These are phyloP conservation scores for Apocheima hispidaria DNA, from an alignment of 2,888 invertebrate genomes.

Conservation along the genomic window DNA sequence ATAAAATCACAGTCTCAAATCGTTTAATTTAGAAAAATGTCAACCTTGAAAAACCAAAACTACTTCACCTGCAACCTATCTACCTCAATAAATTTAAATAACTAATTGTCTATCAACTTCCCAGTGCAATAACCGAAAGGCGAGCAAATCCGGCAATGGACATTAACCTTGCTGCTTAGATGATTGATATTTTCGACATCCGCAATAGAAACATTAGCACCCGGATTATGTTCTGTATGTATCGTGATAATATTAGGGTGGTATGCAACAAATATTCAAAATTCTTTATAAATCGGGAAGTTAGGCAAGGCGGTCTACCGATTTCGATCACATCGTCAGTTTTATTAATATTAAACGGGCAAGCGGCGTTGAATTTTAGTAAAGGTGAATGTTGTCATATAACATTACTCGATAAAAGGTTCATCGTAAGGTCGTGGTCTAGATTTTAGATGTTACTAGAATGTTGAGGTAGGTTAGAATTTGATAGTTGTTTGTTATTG, in stretches of 20 bases:
- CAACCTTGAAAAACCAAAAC: not conserved
- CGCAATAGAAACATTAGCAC: conserved; percentile 6
- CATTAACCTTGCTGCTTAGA: conserved; percentile 21
- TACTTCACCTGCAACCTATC: not conserved
- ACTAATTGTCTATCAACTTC: conserved; percentile 3
- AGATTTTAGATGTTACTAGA: too few relatives aligned
- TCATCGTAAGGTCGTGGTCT: too few relatives aligned
- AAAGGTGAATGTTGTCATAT: too few relatives aligned
- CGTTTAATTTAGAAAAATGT: not conserved
- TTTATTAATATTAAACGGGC: too few relatives aligned
- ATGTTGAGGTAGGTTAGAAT: not conserved
- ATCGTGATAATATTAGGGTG: conserved; percentile 1
- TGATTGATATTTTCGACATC: conserved; percentile 24
- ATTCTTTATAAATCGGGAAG: not conserved
- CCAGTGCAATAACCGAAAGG: conserved; percentile 19
- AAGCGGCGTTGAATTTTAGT: too few relatives aligned
- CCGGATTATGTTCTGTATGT: not conserved
- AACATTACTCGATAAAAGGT: too few relatives aligned
- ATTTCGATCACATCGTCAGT: not conserved
- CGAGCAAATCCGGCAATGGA: conserved; percentile 16
- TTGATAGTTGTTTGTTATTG: not conserved
- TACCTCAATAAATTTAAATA: conserved; percentile 10
- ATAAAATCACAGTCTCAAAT: not conserved
- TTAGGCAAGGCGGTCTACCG: not conserved
- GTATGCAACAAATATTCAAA: not conserved